phyloP scores from a whole-genome alignment of 2,797 vertebrate genomes.

The Clarias laeviceps region DNA sequence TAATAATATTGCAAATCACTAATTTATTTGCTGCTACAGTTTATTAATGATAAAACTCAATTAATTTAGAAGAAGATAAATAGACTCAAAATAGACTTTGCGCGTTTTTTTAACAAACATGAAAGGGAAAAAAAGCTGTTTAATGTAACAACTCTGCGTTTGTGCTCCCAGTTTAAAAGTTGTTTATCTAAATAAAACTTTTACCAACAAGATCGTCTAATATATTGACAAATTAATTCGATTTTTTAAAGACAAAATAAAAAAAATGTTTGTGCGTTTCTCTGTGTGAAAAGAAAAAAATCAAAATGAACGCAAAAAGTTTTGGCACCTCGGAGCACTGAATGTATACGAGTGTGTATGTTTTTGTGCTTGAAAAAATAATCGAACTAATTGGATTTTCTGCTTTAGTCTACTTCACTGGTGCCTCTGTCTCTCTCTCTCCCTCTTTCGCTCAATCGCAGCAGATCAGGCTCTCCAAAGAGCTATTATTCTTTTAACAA shows the following conservation, averaged over 20 bases:
- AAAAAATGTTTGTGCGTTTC: background rate
- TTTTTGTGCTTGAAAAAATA: constrained; percentile 54
- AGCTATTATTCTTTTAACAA: constrained; percentile 16
- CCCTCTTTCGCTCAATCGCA: constrained; percentile 60
- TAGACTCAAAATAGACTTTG: too few species aligned
- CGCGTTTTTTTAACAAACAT: too few species aligned
- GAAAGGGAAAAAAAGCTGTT: too few species aligned
- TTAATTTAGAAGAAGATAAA: background rate
- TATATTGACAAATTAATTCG: too few species aligned
- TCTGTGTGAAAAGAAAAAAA: background rate
- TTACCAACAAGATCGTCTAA: background rate
- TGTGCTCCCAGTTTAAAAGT: background rate
- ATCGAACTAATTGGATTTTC: constrained; percentile 80
- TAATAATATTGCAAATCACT: background rate
- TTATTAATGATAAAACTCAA: background rate
- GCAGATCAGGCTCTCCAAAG: background rate
- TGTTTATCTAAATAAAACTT: background rate
- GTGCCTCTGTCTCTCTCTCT: constrained; percentile 69
- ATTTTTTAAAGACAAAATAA: background rate
- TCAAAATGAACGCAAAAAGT: background rate
- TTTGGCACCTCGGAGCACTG: background rate
- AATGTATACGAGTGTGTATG: background rate
- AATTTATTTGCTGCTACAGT: background rate
- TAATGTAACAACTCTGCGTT: background rate
- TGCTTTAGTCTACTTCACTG: constrained; percentile 71